These are phyloP conservation scores for Drosophila repletoides DNA, from an alignment of 1,140 invertebrate genomes.

Conservation along the genomic window DNA sequence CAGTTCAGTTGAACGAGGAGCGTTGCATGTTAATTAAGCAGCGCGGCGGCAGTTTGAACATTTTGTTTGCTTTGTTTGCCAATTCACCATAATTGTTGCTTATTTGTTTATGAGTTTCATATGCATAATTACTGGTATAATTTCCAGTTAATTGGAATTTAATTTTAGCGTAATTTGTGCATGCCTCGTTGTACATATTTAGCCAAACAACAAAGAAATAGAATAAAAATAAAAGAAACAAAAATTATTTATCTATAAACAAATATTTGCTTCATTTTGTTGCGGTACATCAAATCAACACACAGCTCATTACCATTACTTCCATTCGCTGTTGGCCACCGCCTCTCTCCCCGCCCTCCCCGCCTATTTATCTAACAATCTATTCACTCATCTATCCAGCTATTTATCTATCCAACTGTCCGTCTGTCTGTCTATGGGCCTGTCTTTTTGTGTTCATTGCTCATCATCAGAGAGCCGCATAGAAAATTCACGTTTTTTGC, in stretches of 20 bases:
- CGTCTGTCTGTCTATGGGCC: background rate
- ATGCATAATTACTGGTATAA: slow-evolving; percentile 75
- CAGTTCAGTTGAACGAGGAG: background rate
- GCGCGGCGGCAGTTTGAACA: background rate
- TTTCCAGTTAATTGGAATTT: slow-evolving; percentile 75
- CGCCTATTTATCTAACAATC: background rate
- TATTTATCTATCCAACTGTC: slow-evolving; percentile 23
- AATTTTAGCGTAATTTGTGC: slow-evolving; percentile 65
- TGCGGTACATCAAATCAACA: slow-evolving; percentile 38
- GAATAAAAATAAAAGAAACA: slow-evolving; percentile 14
- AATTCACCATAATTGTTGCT: slow-evolving; percentile 51
- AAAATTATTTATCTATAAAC: slow-evolving; percentile 15
- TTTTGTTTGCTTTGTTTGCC: slow-evolving; percentile 43
- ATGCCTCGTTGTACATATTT: slow-evolving; percentile 7
- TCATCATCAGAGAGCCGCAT: slow-evolving; percentile 19
- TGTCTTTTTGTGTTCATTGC: slow-evolving; percentile 2
- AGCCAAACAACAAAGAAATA: slow-evolving; percentile 13
- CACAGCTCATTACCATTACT: slow-evolving; percentile 45
- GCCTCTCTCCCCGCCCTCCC: background rate
- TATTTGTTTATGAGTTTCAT: slow-evolving; percentile 71
- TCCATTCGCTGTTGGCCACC: background rate
- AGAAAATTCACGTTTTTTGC: slow-evolving; percentile 33
- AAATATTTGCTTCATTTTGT: slow-evolving; percentile 34
- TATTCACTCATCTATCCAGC: background rate
- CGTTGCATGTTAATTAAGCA: background rate